These are phyloP conservation scores for Leptodactylus fallax DNA, from an alignment of 2,797 vertebrate species.

Conservation along the genomic window DNA sequence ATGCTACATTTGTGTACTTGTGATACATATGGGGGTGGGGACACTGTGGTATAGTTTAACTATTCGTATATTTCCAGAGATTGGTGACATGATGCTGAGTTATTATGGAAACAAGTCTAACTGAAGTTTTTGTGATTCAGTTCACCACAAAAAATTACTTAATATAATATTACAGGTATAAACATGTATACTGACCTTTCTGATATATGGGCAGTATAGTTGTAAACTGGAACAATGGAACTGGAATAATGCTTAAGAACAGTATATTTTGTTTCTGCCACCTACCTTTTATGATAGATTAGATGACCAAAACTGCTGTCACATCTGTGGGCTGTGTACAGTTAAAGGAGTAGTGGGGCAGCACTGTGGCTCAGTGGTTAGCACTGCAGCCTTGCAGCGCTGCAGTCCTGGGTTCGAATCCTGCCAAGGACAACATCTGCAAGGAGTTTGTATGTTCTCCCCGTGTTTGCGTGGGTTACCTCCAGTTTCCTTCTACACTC, in stretches of 20 bases:
- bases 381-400: no score
- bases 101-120: not conserved
- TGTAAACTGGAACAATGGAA: not conserved
- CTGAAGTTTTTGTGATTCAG: not conserved
- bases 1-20: conserved; percentile 53
- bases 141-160: not conserved
- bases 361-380: no score
- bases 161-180: not conserved
- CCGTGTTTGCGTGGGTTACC: not conserved
- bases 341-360: no score
- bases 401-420: no score
- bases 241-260: no score
- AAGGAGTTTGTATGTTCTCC: no score
- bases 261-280: not conserved
- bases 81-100: not conserved
- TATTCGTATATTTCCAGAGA: conserved; percentile 9
- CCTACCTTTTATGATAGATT: not conserved
- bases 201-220: not conserved
- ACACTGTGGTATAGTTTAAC: not conserved
- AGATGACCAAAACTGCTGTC: not conserved
- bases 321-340: not conserved
- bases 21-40: conserved; percentile 34
- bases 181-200: not conserved
- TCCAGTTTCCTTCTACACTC: not conserved
- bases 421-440: no score